Conservation (phyloP, 2,888 invertebrate genomes). For the Drosophila niveifrons region DNA sequence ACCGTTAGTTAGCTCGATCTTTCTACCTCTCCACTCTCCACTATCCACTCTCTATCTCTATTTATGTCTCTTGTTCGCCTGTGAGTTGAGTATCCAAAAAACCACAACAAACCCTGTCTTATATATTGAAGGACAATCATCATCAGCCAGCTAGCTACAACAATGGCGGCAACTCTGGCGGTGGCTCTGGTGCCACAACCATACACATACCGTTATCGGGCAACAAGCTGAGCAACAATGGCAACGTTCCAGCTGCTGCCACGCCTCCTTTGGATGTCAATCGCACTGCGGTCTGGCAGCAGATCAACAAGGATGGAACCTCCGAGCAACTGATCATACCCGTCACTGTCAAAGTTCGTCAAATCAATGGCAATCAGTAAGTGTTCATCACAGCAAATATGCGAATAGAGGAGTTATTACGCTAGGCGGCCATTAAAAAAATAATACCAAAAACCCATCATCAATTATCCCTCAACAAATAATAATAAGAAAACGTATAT, state of each 20-base stretch:
- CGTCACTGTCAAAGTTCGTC: conserved; percentile 83
- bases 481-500: conserved; percentile 8
- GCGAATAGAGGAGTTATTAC: background rate
- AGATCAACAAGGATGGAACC: conserved; percentile 89
- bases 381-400: conserved; percentile 50
- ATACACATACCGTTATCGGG: conserved; percentile 89
- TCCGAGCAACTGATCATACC: conserved; percentile 83
- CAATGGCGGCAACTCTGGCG: conserved; percentile 50
- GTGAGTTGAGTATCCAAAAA: conserved; percentile 32
- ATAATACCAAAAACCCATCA: background rate
- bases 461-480: background rate
- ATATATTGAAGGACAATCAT: conserved; percentile 83
- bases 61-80: conserved; percentile 17
- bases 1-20: conserved; percentile 25
- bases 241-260: conserved; percentile 82
- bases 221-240: conserved; percentile 38
- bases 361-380: conserved; percentile 85
- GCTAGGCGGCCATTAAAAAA: conserved; percentile 34
- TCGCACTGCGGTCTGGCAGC: conserved; percentile 97
- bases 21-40: conserved; percentile 4
- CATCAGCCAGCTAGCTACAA: conserved; percentile 77
- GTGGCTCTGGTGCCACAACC: conserved; percentile 73
- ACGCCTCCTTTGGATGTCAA: conserved; percentile 95
- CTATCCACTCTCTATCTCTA: conserved; percentile 13
- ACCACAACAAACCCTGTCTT: conserved; percentile 45